A percentile compares a stretch with the other conserved stretches of the same genome.
These are phyloP conservation scores for Ellobius talpinus DNA, from an alignment of 2,113 vertebrate species.

Conservation along the genomic window DNA sequence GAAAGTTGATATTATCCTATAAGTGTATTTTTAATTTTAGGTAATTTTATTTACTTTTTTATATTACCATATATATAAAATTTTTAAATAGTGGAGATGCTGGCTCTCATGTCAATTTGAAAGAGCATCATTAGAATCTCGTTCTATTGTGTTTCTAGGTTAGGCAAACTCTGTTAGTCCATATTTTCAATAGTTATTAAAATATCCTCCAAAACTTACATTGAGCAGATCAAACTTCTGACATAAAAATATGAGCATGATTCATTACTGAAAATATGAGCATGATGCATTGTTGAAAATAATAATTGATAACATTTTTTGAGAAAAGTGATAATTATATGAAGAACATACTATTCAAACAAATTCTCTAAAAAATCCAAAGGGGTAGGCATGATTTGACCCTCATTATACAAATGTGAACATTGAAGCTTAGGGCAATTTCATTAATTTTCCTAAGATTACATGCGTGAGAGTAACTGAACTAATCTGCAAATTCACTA, in stretches of 20 bases:
- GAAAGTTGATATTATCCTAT: background rate
- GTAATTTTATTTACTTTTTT: background rate
- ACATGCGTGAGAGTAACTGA: background rate
- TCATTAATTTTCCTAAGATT: background rate
- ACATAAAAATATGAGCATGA: background rate
- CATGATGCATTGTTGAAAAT: background rate
- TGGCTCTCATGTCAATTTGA: background rate
- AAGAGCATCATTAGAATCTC: background rate
- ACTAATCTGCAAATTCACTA: background rate
- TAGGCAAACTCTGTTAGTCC: background rate
- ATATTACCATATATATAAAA: background rate
- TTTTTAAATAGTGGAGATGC: slow-evolving; percentile 7
- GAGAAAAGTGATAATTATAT: background rate
- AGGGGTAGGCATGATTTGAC: background rate
- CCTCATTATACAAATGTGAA: background rate
- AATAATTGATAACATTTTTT: background rate
- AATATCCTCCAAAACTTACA: background rate
- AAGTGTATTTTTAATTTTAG: slow-evolving; percentile 16
- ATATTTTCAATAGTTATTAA: background rate
- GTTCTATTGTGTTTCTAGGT: background rate
- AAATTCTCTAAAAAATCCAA: background rate
- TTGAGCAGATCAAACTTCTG: background rate
- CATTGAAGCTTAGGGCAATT: background rate
- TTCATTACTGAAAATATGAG: background rate
- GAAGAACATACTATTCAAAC: background rate